phyloP scores from a whole-genome alignment of 1,140 invertebrate species.

The Cyclargus thomasi region DNA sequence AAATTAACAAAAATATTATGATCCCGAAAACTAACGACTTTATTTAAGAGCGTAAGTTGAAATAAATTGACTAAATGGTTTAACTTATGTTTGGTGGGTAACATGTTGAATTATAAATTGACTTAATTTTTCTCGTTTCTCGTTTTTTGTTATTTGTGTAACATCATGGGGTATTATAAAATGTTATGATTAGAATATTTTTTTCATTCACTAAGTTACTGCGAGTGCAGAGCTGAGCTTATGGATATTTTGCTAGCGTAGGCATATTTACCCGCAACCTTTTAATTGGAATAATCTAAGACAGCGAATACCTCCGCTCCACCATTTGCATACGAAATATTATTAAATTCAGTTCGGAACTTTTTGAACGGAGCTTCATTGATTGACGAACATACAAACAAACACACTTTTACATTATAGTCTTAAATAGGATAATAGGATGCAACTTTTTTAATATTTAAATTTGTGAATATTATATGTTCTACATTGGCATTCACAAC shows the following conservation, averaged over 20 bases:
- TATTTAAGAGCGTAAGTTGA: neutral
- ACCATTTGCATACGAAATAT: too few species aligned
- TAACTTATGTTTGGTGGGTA: neutral
- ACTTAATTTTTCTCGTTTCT: neutral
- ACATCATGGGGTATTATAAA: neutral
- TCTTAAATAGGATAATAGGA: too few species aligned
- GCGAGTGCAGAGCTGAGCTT: too few species aligned
- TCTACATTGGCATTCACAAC: neutral
- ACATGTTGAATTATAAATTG: conserved; percentile 1
- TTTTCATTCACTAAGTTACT: neutral
- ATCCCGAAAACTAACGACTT: neutral
- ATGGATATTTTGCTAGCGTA: too few species aligned
- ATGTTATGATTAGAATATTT: neutral
- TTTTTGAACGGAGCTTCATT: too few species aligned
- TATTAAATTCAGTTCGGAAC: too few species aligned
- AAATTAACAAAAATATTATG: neutral
- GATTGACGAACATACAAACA: too few species aligned
- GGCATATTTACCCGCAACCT: too few species aligned
- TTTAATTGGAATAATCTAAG: too few species aligned
- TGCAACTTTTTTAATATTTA: too few species aligned
- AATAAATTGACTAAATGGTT: neutral
- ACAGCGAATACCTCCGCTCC: too few species aligned
- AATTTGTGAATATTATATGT: neutral
- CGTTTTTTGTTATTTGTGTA: neutral
- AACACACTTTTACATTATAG: too few species aligned